These are phyloP conservation scores for Cyrtonyx montezumae DNA, from an alignment of 2,113 vertebrate genomes.

Conservation along the genomic window DNA sequence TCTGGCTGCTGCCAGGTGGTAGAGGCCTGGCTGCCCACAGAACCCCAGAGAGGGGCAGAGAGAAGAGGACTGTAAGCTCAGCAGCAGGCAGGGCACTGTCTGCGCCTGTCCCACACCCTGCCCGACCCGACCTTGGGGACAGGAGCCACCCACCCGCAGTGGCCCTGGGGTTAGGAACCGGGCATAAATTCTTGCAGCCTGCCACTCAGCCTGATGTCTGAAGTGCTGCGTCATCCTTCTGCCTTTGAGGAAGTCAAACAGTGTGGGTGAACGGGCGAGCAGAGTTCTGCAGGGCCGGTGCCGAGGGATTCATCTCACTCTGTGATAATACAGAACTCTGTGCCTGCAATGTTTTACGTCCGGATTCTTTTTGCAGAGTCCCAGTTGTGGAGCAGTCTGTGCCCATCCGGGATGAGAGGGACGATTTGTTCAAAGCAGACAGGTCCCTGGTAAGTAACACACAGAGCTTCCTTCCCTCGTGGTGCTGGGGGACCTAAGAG, in stretches of 20 bases:
- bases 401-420: background rate
- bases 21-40: background rate
- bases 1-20: background rate
- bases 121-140: background rate
- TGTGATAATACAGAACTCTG: too few species aligned
- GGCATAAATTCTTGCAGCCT: background rate
- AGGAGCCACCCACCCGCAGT: too few species aligned
- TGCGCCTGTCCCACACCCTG: background rate
- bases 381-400: background rate
- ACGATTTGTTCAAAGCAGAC: background rate
- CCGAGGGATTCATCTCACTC: background rate
- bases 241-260: conserved; percentile 9
- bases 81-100: background rate
- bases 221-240: conserved; percentile 42
- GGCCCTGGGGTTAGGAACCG: background rate
- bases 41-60: background rate
- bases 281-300: background rate
- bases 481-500: background rate
- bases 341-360: background rate
- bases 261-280: background rate
- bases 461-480: background rate
- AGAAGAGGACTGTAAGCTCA: background rate
- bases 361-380: conserved; percentile 12
- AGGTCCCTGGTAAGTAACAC: background rate
- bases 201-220: background rate